These are phyloP conservation scores for Synergus itoensis DNA, from an alignment of 2,888 invertebrate species.

Conservation along the genomic window DNA sequence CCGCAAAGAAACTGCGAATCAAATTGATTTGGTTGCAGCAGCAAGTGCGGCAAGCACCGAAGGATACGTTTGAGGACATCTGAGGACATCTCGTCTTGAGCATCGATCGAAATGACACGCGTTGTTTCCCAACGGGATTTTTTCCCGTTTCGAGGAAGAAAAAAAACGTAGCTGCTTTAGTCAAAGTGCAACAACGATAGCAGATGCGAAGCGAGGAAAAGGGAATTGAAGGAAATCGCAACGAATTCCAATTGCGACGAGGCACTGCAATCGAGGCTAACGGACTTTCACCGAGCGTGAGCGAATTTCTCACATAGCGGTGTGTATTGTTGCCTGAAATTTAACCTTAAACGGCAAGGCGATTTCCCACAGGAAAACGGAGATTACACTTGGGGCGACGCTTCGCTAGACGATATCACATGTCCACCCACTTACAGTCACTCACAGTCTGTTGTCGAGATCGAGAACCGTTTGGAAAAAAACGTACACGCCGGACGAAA, in stretches of 20 bases:
- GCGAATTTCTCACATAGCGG: not conserved
- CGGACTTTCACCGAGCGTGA: constrained; percentile 23
- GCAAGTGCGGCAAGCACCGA: constrained; percentile 26
- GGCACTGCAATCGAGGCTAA: constrained; percentile 13
- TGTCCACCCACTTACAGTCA: constrained; percentile 18
- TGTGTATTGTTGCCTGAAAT: constrained; percentile 23
- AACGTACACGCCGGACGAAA: not conserved
- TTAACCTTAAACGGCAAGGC: constrained; percentile 3
- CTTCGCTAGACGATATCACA: not conserved
- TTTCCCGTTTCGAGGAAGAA: not conserved
- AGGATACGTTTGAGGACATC: constrained; percentile 35
- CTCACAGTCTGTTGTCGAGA: not conserved
- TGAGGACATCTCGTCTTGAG: not conserved
- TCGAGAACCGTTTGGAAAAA: not conserved
- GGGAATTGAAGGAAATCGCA: constrained; percentile 9
- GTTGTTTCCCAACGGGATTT: not conserved
- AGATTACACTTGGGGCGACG: not conserved
- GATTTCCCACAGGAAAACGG: not conserved
- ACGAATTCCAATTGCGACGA: constrained; percentile 1
- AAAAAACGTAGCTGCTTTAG: not conserved
- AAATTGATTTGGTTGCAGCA: not conserved
- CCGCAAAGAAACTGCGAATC: not conserved
- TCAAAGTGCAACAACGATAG: not conserved
- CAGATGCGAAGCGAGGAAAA: not conserved
- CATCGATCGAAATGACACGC: constrained; percentile 6